phyloP scores from a whole-genome alignment of 2,888 invertebrate species.

The Priapulus caudatus region DNA sequence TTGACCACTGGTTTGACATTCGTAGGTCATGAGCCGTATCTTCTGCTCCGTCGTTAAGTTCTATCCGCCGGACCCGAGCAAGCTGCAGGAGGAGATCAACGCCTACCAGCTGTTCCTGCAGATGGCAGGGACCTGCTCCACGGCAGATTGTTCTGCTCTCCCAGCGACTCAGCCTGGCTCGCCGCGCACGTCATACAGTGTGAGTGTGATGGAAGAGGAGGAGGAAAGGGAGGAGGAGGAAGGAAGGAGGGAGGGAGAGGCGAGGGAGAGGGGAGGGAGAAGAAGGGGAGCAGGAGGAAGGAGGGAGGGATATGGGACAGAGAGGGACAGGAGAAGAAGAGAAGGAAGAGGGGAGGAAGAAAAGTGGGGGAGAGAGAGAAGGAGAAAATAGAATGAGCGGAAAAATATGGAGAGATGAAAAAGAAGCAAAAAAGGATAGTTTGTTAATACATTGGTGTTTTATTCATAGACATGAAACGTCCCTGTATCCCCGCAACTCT shows the following conservation, averaged over 20 bases:
- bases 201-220: too few relatives aligned
- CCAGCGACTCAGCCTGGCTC: conserved; percentile 64
- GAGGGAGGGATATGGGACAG: not conserved
- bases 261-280: too few relatives aligned
- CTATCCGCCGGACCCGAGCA: conserved; percentile 86
- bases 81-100: conserved; percentile 83
- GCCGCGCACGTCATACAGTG: conserved; percentile 88
- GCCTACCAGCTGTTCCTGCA: conserved; percentile 81
- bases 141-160: conserved; percentile 81
- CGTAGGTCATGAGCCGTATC: conserved; percentile 74
- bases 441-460: too few relatives aligned
- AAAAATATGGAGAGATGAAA: too few relatives aligned
- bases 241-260: too few relatives aligned
- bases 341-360: not conserved
- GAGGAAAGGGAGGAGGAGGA: too few relatives aligned
- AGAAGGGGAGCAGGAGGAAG: too few relatives aligned
- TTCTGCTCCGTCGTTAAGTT: conserved; percentile 95
- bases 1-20: too few relatives aligned
- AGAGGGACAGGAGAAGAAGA: not conserved
- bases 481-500: too few relatives aligned
- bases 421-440: too few relatives aligned
- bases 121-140: conserved; percentile 82
- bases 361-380: not conserved
- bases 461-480: too few relatives aligned
- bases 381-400: too few relatives aligned